These are phyloP conservation scores for Megaceryle torquata DNA, from an alignment of 2,113 vertebrate genomes.

Conservation along the genomic window DNA sequence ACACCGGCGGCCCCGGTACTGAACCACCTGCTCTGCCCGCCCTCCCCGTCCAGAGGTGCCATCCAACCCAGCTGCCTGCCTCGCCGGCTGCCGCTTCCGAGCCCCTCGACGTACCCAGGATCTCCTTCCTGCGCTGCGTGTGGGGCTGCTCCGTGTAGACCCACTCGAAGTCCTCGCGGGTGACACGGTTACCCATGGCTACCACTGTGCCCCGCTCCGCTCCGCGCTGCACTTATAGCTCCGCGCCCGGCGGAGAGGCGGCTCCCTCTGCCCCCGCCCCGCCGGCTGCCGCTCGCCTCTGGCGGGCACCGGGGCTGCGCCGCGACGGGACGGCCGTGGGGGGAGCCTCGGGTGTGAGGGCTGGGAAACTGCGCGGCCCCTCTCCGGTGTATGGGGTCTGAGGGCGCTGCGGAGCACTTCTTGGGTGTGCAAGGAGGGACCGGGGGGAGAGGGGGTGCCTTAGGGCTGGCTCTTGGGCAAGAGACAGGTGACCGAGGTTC, in stretches of 20 bases:
- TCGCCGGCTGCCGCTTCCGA: neutral
- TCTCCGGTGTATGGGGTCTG: neutral
- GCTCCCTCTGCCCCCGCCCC: neutral
- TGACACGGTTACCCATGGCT: slow-evolving; percentile 84
- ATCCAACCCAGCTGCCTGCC: neutral
- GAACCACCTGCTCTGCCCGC: neutral
- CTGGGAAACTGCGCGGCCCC: neutral
- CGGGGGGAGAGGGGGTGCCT: too few species aligned
- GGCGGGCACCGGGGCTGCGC: neutral
- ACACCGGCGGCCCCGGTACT: neutral
- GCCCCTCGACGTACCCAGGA: slow-evolving; percentile 79
- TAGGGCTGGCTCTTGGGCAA: neutral
- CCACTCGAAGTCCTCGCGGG: slow-evolving; percentile 92
- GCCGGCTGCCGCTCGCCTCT: neutral
- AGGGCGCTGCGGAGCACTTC: too few species aligned
- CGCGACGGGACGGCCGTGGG: neutral
- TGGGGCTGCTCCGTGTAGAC: slow-evolving; percentile 96
- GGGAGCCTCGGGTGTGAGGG: neutral
- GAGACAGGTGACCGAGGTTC: neutral
- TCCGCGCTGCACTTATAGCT: neutral
- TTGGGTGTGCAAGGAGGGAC: too few species aligned
- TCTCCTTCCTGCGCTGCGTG: slow-evolving; percentile 91
- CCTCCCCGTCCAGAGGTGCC: neutral
- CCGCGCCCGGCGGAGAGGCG: neutral
- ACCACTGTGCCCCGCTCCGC: fast-evolving